These are phyloP conservation scores for Cydia strobilella DNA, from an alignment of 1,140 invertebrate genomes.

Conservation along the genomic window DNA sequence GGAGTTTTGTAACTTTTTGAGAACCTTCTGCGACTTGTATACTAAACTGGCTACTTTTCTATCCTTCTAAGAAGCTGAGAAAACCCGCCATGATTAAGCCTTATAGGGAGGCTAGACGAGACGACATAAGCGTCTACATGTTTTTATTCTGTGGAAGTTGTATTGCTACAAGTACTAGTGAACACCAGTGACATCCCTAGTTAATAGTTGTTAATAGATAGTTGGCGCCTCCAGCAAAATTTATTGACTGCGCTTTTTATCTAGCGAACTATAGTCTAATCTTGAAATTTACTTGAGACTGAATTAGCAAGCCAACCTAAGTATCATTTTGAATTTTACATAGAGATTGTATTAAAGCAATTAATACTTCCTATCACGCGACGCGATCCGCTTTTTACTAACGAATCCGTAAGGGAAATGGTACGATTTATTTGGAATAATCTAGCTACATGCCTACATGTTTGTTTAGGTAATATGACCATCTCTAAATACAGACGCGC, in stretches of 20 bases:
- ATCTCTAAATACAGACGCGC: no score
- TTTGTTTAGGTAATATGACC: no score
- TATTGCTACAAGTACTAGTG: neutral
- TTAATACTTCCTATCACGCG: neutral
- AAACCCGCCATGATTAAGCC: slow-evolving; percentile 4
- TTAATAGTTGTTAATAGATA: neutral
- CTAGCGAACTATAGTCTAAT: neutral
- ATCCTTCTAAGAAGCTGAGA: slow-evolving; percentile 12
- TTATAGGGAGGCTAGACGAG: slow-evolving; percentile 13
- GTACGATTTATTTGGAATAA: slow-evolving; percentile 31
- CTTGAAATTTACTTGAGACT: neutral
- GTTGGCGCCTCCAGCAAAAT: neutral
- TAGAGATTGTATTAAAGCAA: neutral
- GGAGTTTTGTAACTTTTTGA: no score
- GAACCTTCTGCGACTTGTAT: no score
- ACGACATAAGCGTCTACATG: slow-evolving; percentile 32
- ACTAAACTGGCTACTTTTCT: slow-evolving; percentile 10
- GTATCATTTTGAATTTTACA: neutral
- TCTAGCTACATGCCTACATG: no score
- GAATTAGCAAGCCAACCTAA: neutral
- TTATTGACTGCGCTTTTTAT: neutral
- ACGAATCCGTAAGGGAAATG: neutral
- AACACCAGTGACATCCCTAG: neutral
- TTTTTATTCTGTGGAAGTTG: neutral
- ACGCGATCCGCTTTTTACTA: neutral